These are phyloP conservation scores for Synchiropus splendidus DNA, from an alignment of 2,113 vertebrate genomes.

Conservation along the genomic window DNA sequence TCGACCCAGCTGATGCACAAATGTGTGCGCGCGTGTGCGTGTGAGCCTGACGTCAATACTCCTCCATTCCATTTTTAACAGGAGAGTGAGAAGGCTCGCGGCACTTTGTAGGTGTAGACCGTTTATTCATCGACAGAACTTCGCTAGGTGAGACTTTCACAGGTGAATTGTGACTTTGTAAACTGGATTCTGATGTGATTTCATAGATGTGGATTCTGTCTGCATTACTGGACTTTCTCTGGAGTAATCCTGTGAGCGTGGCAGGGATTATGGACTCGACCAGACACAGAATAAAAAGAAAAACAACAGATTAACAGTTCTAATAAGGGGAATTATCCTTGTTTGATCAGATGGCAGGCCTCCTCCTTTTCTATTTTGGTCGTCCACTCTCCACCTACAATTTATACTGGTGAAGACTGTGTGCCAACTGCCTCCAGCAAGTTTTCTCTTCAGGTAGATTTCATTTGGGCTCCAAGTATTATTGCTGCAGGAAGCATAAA, in stretches of 20 bases:
- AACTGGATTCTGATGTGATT: too few species aligned
- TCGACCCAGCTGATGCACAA: too few species aligned
- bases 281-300: too few species aligned
- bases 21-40: slow-evolving; percentile 11
- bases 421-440: neutral
- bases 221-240: neutral
- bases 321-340: neutral
- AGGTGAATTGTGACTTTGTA: slow-evolving; percentile 23
- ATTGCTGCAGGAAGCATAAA: too few species aligned
- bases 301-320: too few species aligned
- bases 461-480: neutral
- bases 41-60: slow-evolving; percentile 52
- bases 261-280: too few species aligned
- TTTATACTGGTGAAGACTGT: slow-evolving; percentile 5
- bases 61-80: slow-evolving; percentile 51
- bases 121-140: slow-evolving; percentile 37
- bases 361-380: slow-evolving; percentile 18
- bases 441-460: slow-evolving; percentile 1
- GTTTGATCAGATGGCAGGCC: slow-evolving; percentile 1
- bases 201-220: neutral
- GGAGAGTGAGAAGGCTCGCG: slow-evolving; percentile 32
- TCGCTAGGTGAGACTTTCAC: slow-evolving; percentile 21
- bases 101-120: slow-evolving; percentile 45
- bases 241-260: too few species aligned
- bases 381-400: slow-evolving; percentile 15